Base-by-base conservation (phyloP, 2,888 invertebrate genomes). In the Meteorus colon region DNA sequence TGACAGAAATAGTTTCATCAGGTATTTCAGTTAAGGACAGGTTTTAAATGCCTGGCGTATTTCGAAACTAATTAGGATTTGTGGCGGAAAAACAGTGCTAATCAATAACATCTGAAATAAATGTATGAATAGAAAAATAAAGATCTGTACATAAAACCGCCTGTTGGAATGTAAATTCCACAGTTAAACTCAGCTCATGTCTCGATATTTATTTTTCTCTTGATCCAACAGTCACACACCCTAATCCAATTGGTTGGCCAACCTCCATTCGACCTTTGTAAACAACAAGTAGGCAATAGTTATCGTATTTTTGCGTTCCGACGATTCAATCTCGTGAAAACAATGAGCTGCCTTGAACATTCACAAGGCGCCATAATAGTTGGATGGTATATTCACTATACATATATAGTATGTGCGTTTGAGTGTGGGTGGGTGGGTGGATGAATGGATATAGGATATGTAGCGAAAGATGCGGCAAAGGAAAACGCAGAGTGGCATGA, bases 341-440 rank as follows among this genome's bases (percentile, higher is more conserved):
- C 86, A 86, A 86, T 86, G 81, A 84, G 80, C 82, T 84, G 85
- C 86, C 85, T 86, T 86, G 85, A 85, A 82, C 75, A 80, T 19
- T 41, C 45, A 34, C 67, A 73, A 37, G 59, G 66, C 59, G 60
- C 45, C 59, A 55, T 45, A 37, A 69, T 66, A 70, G 62, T 62
- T 45, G 67, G 60, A 60, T 37, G 16, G 66, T 73, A 24, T 77
- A 80, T 74, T 79, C 74, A 73, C 16, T 48, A 48, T 5, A n/a
- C 14, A 48, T 48, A 48, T n/a, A 45, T 16, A 45, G 34, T 8
- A 2, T 2, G 34, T 34, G 8, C 34, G 34, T 34, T 1, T 8
- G 34, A 34, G 34, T 34, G 34, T 34, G 34, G 34, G 8, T 8
- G 34, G 34, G 34, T 34, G 34, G 34, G 34, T 34, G 8, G 4